phyloP scores from a whole-genome alignment of 2,113 vertebrate species.

The Tychaedon coryphoeus region DNA sequence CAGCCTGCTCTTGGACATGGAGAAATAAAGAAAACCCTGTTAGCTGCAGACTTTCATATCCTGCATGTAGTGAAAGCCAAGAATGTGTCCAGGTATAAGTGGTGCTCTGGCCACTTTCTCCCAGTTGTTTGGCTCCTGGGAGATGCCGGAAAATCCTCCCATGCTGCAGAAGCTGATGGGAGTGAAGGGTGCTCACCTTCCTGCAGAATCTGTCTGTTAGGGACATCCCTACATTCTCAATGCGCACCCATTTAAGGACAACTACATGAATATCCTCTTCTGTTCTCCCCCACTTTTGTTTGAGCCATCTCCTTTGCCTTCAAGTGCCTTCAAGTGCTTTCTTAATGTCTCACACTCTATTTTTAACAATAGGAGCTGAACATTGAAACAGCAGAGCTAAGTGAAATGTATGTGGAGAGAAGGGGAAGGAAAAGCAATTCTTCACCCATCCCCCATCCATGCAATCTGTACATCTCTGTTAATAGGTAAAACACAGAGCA shows the following conservation, averaged over 20 bases:
- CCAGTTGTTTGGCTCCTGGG: neutral
- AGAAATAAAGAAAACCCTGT: neutral
- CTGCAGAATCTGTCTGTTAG: neutral
- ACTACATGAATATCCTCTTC: neutral
- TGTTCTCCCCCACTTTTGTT: neutral
- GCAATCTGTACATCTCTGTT: neutral
- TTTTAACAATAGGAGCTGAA: slow-evolving; percentile 15
- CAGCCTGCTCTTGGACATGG: neutral
- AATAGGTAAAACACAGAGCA: slow-evolving; percentile 4
- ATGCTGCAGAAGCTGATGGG: neutral
- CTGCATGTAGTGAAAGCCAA: neutral
- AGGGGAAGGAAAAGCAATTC: slow-evolving; percentile 33
- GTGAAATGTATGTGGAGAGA: neutral
- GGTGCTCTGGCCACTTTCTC: neutral
- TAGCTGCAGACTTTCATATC: neutral
- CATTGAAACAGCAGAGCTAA: neutral
- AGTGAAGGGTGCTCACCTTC: neutral
- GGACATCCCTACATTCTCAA: neutral
- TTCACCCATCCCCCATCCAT: neutral
- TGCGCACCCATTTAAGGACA: neutral
- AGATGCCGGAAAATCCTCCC: neutral
- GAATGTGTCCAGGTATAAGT: neutral
- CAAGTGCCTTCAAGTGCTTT: neutral
- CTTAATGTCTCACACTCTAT: neutral
- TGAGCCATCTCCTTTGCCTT: neutral